These are phyloP conservation scores for Abrostola tripartita DNA, from an alignment of 2,888 invertebrate species.

Conservation along the genomic window DNA sequence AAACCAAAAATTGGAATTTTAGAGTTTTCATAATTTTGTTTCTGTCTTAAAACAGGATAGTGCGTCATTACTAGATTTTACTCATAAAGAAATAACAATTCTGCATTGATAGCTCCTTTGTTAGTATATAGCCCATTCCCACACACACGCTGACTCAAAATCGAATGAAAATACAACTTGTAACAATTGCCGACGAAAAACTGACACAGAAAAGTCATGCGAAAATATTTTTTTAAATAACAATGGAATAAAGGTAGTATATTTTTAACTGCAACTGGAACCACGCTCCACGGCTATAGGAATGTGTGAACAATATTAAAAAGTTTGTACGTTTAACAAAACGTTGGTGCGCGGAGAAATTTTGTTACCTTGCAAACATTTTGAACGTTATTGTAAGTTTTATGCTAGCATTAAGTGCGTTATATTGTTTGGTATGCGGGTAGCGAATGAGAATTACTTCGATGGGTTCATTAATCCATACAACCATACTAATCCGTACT, in stretches of 20 bases:
- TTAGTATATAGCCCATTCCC: too few species aligned
- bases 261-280: conserved; percentile 16
- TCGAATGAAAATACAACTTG: too few species aligned
- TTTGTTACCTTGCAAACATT: conserved; percentile 28
- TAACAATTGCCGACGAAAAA: too few species aligned
- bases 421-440: background rate
- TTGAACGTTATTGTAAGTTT: conserved; percentile 37
- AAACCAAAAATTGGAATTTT: too few species aligned
- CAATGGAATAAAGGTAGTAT: background rate
- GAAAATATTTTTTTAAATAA: background rate
- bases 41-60: background rate
- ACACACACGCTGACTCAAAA: too few species aligned
- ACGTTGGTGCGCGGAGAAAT: conserved; percentile 21
- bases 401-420: conserved; percentile 26
- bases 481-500: too few species aligned
- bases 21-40: background rate
- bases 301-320: conserved; percentile 56
- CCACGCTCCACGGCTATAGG: conserved; percentile 22
- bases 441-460: too few species aligned
- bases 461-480: too few species aligned
- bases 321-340: conserved; percentile 52
- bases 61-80: too few species aligned
- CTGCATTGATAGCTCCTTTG: too few species aligned
- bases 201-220: background rate
- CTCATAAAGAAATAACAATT: too few species aligned